A percentile compares a stretch with the other conserved stretches of the same genome.
phyloP scores from a whole-genome alignment of 2,888 invertebrate genomes.

The Dryadula phaetusa region DNA sequence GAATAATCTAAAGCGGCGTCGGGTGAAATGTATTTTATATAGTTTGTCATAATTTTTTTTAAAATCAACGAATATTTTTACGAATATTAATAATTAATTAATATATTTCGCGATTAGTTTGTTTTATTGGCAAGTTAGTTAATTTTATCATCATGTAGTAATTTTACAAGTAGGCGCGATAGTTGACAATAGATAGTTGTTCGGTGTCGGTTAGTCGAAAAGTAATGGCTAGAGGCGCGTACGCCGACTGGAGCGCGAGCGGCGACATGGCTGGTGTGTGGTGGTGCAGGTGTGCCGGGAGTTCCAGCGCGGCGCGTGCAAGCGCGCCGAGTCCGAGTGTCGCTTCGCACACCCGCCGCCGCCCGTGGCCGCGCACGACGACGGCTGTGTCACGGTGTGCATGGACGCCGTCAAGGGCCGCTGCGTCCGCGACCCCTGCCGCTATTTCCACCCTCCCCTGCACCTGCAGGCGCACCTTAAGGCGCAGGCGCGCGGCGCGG shows the following conservation, averaged over 20 bases:
- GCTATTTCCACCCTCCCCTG: slow-evolving; percentile 99
- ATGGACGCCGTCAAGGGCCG: slow-evolving; percentile 99
- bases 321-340: slow-evolving; percentile 98
- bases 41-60: neutral
- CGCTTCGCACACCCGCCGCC: slow-evolving; percentile 99
- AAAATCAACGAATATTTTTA: no score
- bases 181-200: slow-evolving; percentile 6
- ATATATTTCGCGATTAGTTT: neutral
- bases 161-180: neutral
- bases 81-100: no score
- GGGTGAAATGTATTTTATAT: slow-evolving; percentile 57
- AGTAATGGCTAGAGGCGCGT: slow-evolving; percentile 43
- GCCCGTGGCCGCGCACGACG: slow-evolving; percentile 97
- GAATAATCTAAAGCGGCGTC: slow-evolving; percentile 70
- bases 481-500: slow-evolving; percentile 98
- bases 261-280: slow-evolving; percentile 76
- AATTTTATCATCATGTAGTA: neutral
- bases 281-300: slow-evolving; percentile 97
- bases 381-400: slow-evolving; percentile 99
- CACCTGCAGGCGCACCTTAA: slow-evolving; percentile 99
- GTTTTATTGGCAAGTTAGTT: neutral
- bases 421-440: slow-evolving; percentile 99
- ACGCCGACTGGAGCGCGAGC: slow-evolving; percentile 48
- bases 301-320: slow-evolving; percentile 99
- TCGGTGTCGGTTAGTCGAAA: slow-evolving; percentile 40